These are phyloP conservation scores for Nyleta sp. DNA, from an alignment of 2,888 invertebrate species.

Conservation along the genomic window DNA sequence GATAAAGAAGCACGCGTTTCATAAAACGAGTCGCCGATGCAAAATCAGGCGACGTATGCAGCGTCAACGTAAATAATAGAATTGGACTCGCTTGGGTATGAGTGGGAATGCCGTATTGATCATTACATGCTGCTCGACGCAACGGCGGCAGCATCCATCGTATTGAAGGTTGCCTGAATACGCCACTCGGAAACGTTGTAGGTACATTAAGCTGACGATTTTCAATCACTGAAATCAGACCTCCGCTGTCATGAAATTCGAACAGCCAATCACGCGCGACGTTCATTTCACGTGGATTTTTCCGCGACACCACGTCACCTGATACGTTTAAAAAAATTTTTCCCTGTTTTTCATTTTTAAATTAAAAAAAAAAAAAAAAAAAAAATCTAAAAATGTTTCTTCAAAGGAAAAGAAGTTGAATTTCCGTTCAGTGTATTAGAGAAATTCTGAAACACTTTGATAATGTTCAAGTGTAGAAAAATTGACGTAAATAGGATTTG, in stretches of 20 bases:
- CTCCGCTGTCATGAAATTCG: constrained; percentile 55
- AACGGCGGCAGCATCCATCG: constrained; percentile 50
- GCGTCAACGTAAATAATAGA: constrained; percentile 55
- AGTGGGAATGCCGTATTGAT: constrained; percentile 63
- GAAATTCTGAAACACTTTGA: too few species aligned
- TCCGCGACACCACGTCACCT: constrained; percentile 17
- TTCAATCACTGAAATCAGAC: constrained; percentile 64
- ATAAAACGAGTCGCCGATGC: constrained; percentile 36
- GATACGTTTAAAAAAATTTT: constrained; percentile 25
- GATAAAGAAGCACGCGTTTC: constrained; percentile 41
- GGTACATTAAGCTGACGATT: constrained; percentile 62
- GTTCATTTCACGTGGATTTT: constrained; percentile 41
- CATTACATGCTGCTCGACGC: constrained; percentile 59
- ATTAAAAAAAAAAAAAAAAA: too few species aligned
- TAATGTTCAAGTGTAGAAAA: too few species aligned
- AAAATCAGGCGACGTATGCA: constrained; percentile 53
- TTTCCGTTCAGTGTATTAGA: too few species aligned
- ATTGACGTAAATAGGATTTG: too few species aligned
- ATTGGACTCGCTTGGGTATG: constrained; percentile 51
- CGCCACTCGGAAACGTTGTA: constrained; percentile 61
- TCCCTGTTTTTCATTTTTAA: not conserved
- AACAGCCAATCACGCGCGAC: constrained; percentile 53
- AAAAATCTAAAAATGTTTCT: too few species aligned
- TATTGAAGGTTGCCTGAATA: constrained; percentile 61
- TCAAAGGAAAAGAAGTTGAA: too few species aligned